A percentile compares a stretch with the other conserved stretches of the same genome.
Conservation (phyloP, 2,797 vertebrate species). For the Melanotaenia nigrans region DNA sequence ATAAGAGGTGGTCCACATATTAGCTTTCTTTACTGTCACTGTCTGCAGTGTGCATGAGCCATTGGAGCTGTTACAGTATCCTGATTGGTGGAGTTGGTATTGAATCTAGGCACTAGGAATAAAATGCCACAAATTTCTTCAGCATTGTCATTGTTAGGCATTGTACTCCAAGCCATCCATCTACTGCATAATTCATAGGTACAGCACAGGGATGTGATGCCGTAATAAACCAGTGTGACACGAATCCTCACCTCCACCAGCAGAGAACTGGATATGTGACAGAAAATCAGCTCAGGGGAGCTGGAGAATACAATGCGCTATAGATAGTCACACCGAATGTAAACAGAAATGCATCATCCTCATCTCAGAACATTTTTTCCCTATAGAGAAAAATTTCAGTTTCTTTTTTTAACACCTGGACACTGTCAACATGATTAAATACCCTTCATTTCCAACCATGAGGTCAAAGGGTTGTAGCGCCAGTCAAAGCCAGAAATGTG, state of each 20-base stretch:
- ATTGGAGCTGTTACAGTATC: constrained; percentile 16
- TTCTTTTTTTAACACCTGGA: neutral
- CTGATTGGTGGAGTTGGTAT: constrained; percentile 30
- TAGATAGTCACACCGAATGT: constrained; percentile 4
- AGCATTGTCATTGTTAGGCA: constrained; percentile 53
- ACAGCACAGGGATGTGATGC: constrained; percentile 56
- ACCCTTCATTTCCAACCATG: neutral
- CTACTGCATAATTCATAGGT: constrained; percentile 77
- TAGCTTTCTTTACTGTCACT: constrained; percentile 12
- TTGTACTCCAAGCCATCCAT: constrained; percentile 57
- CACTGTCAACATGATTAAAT: neutral
- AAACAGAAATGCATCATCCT: constrained; percentile 14
- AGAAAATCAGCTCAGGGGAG: constrained; percentile 37
- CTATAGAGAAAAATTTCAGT: neutral
- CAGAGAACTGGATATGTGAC: constrained; percentile 39
- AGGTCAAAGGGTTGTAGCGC: neutral
- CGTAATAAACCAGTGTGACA: constrained; percentile 70
- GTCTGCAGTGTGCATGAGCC: constrained; percentile 34
- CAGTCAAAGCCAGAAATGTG: neutral
- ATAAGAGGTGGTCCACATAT: neutral
- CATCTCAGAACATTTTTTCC: neutral
- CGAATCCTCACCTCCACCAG: constrained; percentile 43
- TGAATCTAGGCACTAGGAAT: constrained; percentile 34
- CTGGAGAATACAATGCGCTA: constrained; percentile 10
- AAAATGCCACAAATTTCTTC: constrained; percentile 51